Evolutionary conservation across 2,888 invertebrate genomes (phyloP).

Genomic region (Drosophila neonasuta): DNA sequence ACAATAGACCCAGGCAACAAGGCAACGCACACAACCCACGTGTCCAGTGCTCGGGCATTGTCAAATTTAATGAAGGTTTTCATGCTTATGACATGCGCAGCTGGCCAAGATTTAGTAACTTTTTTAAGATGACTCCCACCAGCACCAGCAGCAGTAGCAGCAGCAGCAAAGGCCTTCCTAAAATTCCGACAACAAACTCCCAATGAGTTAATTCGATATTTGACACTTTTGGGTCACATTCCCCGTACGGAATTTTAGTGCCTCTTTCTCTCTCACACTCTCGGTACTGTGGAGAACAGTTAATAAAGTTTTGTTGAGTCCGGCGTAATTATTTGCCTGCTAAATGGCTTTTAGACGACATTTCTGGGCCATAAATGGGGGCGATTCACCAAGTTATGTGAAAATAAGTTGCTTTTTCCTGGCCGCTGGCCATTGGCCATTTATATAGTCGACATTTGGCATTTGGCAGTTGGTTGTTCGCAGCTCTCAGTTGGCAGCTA

Average conservation of each 20-base stretch:
- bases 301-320: conserved; percentile 70
- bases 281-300: conserved; percentile 37
- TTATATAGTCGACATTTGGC: conserved; percentile 23
- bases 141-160: neutral
- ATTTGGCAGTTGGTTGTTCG: conserved; percentile 37
- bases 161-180: conserved; percentile 1
- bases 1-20: conserved; percentile 28
- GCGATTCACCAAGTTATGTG: conserved; percentile 67
- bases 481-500: conserved; percentile 25
- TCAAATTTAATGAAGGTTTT: conserved; percentile 79
- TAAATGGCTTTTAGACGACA: conserved; percentile 71
- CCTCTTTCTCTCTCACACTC: neutral
- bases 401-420: conserved; percentile 68
- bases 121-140: conserved; percentile 32
- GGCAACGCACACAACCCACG: neutral
- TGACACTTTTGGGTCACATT: conserved; percentile 72
- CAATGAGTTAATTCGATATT: conserved; percentile 77
- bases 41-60: conserved; percentile 47
- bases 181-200: conserved; percentile 30
- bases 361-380: conserved; percentile 62
- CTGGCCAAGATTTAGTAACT: conserved; percentile 65
- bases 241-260: conserved; percentile 35
- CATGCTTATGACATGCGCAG: conserved; percentile 66
- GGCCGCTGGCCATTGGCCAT: conserved; percentile 19
- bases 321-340: conserved; percentile 74